A percentile compares a stretch with the other conserved stretches of the same genome.
These are phyloP conservation scores for Ammospiza maritima DNA, from an alignment of 2,797 vertebrate genomes.

Conservation along the genomic window DNA sequence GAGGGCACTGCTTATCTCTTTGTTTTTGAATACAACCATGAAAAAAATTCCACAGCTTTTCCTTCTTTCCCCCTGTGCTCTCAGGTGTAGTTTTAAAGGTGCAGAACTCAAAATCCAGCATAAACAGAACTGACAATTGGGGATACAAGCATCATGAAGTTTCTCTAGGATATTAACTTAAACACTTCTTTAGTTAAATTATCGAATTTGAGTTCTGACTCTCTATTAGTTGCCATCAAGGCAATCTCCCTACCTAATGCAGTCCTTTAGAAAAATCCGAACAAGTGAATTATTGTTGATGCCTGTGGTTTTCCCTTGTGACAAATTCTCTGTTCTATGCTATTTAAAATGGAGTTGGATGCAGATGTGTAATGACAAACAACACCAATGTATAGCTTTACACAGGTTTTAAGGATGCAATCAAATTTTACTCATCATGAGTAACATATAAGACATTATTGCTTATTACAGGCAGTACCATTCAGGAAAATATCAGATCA, in stretches of 20 bases:
- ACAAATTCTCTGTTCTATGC: background rate
- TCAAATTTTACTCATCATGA: background rate
- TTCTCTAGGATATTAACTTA: background rate
- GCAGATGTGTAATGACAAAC: background rate
- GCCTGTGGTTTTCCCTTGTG: background rate
- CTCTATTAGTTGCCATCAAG: background rate
- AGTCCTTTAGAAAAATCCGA: background rate
- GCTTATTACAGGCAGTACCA: background rate
- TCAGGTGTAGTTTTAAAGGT: background rate
- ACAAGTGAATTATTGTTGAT: background rate
- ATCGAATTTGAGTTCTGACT: background rate
- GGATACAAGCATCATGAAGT: background rate
- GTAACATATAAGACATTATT: background rate
- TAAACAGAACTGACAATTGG: background rate
- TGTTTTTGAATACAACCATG: background rate
- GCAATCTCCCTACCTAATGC: background rate
- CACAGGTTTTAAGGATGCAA: background rate
- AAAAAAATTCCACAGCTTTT: background rate
- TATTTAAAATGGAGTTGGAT: background rate
- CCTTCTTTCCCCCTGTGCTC: fast-evolving
- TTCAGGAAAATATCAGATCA: background rate
- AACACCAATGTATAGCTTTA: background rate
- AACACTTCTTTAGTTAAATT: background rate
- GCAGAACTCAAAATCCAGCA: background rate
- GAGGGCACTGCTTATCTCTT: background rate